Base-by-base conservation (phyloP, 2,888 invertebrate genomes). In the Orchesella flavescens region DNA sequence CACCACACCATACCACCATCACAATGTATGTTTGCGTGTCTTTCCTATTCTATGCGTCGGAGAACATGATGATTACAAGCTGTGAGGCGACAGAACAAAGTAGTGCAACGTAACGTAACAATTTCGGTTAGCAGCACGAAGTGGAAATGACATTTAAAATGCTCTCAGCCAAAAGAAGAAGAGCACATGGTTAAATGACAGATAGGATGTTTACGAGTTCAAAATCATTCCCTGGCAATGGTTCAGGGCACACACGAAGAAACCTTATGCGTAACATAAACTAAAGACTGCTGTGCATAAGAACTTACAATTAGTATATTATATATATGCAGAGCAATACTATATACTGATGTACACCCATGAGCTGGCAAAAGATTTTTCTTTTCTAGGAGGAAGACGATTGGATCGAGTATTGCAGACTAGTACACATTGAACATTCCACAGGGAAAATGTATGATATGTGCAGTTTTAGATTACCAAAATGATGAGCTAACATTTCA, bases 131-230 rank as follows among this genome's bases (percentile, higher is more conserved):
- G 7, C 34, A 34, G 34, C 69, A 75, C 53, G 34, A 74, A 71
- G 82, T 82, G 63, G 55, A 82, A 82, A 82, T 82, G 75, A 82
- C 82, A 76, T 75, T 80, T 80, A 65, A 63, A 80, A 73, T 80
- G 73, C 73, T 80, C 66, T 19, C 73, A 34, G 34, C 15, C 72
- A 57, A 63, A 23, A 63, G 63, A 63, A 79, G 53, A 69, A 66
- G 71, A 73, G 80, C 73, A 80, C 80, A 73, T 72, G 80, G 65
- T 17, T 17, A 55, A 66, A 57, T 80, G 80, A 80, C 72, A 73
- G 66, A 68, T 79, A 71, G 63, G 44, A 19, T 68, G 59, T 74
- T 66, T 66, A 72, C 71, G 53, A 57, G 57, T 49, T 73, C 19
- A 63, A 63, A 74, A 68, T 23, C 23, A 44, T 34, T 61, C 69